Evolutionary conservation across 2,113 vertebrate species (phyloP).

Genomic region (Nannospalax galili): DNA sequence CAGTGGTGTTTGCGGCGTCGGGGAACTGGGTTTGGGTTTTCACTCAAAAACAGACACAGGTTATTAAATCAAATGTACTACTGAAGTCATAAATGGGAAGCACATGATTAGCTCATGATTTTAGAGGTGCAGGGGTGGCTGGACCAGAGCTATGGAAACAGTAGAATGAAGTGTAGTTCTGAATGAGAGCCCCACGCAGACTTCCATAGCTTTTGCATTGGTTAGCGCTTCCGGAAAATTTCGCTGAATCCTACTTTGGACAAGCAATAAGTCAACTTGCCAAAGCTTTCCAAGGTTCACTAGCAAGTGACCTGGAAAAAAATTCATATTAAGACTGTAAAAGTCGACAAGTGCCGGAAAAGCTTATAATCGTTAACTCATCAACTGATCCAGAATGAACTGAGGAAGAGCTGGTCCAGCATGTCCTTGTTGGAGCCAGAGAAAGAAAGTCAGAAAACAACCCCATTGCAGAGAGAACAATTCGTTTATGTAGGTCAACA

Average conservation of each 20-base stretch:
- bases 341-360: conserved; percentile 72
- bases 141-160: not conserved
- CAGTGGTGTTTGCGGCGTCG: not conserved
- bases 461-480: not conserved
- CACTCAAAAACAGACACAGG: not conserved
- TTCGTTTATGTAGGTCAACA: conserved; percentile 57
- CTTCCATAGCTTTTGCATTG: not conserved
- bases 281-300: conserved; percentile 49
- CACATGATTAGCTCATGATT: not conserved
- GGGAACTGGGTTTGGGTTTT: not conserved
- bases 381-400: conserved; percentile 73
- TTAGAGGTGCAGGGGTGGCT: accelerated
- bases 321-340: conserved; percentile 73
- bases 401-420: conserved; percentile 61
- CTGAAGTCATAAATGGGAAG: not conserved
- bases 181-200: not conserved
- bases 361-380: conserved; percentile 83
- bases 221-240: conserved; percentile 44
- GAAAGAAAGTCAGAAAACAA: conserved; percentile 54
- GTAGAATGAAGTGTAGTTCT: not conserved
- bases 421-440: not conserved
- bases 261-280: conserved; percentile 22
- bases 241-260: conserved; percentile 53
- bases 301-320: conserved; percentile 76
- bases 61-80: not conserved